These are phyloP conservation scores for Mastacembelus armatus DNA, from an alignment of 2,797 vertebrate genomes.

Conservation along the genomic window DNA sequence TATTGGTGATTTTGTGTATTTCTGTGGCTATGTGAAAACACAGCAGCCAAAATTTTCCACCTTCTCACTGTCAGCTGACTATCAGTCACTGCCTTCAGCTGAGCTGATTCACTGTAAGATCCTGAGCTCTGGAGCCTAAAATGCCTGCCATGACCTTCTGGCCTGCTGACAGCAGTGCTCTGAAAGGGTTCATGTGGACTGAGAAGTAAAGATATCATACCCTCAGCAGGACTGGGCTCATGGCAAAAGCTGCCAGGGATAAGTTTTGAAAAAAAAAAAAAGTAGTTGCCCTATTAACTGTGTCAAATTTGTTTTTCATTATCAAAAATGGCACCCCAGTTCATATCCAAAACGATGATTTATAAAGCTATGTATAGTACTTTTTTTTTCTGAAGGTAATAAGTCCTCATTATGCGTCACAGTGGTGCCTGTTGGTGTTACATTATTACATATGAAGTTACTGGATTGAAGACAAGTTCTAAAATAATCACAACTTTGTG, in stretches of 20 bases:
- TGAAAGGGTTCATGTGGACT: slow-evolving; percentile 11
- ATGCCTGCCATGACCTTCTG: slow-evolving; percentile 35
- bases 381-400: no score
- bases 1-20: slow-evolving; percentile 5
- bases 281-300: no score
- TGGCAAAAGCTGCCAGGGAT: not conserved
- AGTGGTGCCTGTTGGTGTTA: no score
- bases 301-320: no score
- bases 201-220: not conserved
- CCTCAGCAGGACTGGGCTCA: not conserved
- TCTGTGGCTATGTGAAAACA: slow-evolving; percentile 27
- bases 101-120: slow-evolving; percentile 39
- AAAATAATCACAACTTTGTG: no score
- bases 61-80: slow-evolving; percentile 74
- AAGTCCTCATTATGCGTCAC: no score
- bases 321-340: no score
- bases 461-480: no score
- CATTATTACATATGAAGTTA: no score
- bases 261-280: no score
- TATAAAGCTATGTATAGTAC: no score
- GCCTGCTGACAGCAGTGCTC: slow-evolving; percentile 29
- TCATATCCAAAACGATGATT: no score
- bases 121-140: slow-evolving; percentile 24
- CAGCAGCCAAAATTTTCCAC: slow-evolving; percentile 50
- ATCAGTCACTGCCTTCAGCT: slow-evolving; percentile 50